Base-by-base conservation (phyloP, 2,113 vertebrate genomes). In the Columbina picui region DNA sequence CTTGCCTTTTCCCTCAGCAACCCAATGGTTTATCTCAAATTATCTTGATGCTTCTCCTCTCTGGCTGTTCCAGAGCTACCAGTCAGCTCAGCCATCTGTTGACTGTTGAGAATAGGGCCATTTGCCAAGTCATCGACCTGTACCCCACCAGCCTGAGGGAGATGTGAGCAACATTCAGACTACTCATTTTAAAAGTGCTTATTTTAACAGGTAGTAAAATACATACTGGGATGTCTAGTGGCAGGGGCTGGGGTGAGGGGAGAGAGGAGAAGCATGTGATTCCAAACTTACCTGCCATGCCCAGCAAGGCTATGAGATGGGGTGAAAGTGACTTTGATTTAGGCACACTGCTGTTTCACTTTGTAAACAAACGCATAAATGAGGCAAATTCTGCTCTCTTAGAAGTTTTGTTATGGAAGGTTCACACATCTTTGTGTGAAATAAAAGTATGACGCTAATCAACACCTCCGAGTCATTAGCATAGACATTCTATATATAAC, bases 341-440 rank as follows among this genome's bases (percentile, higher is more conserved):
- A 14, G 23, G 41, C 17, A 36, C 89, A 65, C 27, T 50, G 39
- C 61, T 84, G 26, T 47, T 95, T 85, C 38, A 39, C 87, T 87
- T 93, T 20, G 59, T 77, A 30, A 94, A 76, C 30, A 93, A 94
- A 87, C 1, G 7, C 38, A 70, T 74, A 87, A 79, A 85, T 41
- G 67, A 90, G 84, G 23, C 20, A 49, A 63, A 57, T 83, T 85
- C 71, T 88, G 30, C 77, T 87, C 92, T 91, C 56, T 82, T 84
- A 47, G 86, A 84, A 59, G 84, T 89, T 96, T 86, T 89, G 39
- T 87, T 96, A 85, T 70, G 90, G 84, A 95, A 64, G 23, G 30
- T 93, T 96, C 93, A 78, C 90, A 93, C 93, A 59, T 80, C 75
- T 91, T 65, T 55, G 67, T 94, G 94, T 94, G 87, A 95, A 96